Base-by-base conservation (phyloP, 2,888 invertebrate species). In the Trissolcus brochymenae region DNA sequence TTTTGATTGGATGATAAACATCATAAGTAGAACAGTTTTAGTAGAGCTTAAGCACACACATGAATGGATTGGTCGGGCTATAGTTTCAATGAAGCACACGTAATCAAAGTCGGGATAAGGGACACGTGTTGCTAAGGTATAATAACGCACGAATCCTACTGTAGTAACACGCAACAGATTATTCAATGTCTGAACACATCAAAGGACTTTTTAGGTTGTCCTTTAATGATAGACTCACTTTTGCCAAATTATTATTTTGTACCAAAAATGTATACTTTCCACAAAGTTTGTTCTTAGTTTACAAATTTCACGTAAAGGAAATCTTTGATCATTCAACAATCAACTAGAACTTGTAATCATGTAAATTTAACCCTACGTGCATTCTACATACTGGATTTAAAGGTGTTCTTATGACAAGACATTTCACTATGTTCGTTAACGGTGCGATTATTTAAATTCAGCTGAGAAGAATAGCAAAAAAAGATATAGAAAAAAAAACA, bases 371-470 rank as follows among this genome's bases (percentile, higher is more conserved):
- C 35, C 11, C 9, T 35, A 11, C 35, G 9, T 35, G 9, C 9
- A 35, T 13, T 43, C 1, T 13, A 57, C 41, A 29, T 11, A 25
- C n/a, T 35, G 43, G 17, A 68, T 25, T 35, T 11, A 55, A 49
- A 61, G 51, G 13, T n/a, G n/a, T 6, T n/a, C 19, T 14, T 60
- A n/a, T 46, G 56, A 29, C 41, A 49, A n/a, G 35, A 54, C 74
- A 71, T 50, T 64, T 60, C 62, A 50, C 67, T 65, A 59, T 56
- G 54, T 61, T 55, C 78, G 82, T 81, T 83, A 84, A 86, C 82
- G 82, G 82, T 79, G 76, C 82, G 84, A 86, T 86, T 83, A 85
- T 86, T 86, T 84, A 81, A 83, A 84, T 85, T 83, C 84, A 81
- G 78, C 82, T 82, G 83, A 80, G 79, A 82, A 84, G 81, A 80